Conservation (phyloP, 2,888 invertebrate species). For the Priocnemis perturbator region DNA sequence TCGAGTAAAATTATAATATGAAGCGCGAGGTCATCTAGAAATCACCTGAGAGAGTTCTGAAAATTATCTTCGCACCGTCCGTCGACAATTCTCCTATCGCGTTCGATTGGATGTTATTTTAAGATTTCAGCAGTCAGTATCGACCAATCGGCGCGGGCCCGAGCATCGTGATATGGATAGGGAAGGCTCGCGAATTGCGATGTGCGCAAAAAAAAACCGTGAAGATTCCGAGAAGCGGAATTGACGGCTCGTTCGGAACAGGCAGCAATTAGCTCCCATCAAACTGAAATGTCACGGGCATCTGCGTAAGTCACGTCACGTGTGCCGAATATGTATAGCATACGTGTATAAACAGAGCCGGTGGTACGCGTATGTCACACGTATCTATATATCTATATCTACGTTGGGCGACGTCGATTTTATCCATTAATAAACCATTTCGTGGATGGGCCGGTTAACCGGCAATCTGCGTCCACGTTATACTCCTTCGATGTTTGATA, state of each 20-base stretch:
- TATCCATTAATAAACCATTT: slow-evolving; percentile 63
- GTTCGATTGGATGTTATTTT: slow-evolving; percentile 1
- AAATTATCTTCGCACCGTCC: too few relatives aligned
- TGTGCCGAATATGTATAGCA: slow-evolving; percentile 36
- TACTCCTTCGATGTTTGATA: slow-evolving; percentile 44
- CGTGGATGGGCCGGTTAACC: slow-evolving; percentile 45
- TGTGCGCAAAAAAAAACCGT: slow-evolving; percentile 14
- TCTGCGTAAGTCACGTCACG: slow-evolving; percentile 48
- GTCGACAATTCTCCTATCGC: too few relatives aligned
- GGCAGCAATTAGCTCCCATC: slow-evolving; percentile 54
- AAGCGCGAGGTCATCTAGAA: too few relatives aligned
- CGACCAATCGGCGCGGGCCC: background rate
- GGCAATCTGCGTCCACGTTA: slow-evolving; percentile 48
- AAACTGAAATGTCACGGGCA: slow-evolving; percentile 56
- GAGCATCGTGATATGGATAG: background rate
- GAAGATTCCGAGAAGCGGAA: slow-evolving; percentile 20
- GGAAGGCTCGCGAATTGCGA: background rate
- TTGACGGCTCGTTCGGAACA: slow-evolving; percentile 14
- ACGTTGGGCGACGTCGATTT: slow-evolving; percentile 42
- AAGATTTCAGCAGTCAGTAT: background rate
- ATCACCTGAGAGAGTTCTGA: too few relatives aligned
- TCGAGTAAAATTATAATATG: too few relatives aligned
- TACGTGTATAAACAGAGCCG: slow-evolving; percentile 8
- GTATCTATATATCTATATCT: slow-evolving; percentile 18
- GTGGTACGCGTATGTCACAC: slow-evolving; percentile 31